These are phyloP conservation scores for Macrosiphum euphorbiae DNA, from an alignment of 2,888 invertebrate genomes.

Conservation along the genomic window DNA sequence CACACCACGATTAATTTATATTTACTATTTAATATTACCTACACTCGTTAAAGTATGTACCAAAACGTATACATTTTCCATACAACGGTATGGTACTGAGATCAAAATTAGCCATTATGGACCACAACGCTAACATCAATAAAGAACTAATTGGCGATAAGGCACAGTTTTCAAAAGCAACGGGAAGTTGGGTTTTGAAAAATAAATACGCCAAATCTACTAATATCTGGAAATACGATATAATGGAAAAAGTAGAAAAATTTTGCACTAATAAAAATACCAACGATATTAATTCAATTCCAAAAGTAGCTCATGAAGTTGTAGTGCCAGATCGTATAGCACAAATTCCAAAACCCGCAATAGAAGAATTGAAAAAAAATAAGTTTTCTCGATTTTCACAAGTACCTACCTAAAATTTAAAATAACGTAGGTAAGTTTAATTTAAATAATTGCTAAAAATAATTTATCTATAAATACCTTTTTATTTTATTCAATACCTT, in stretches of 20 bases:
- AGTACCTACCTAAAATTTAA: conserved; percentile 11
- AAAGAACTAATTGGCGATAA: conserved; percentile 27
- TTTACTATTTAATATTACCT: no score
- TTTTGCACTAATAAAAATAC: conserved; percentile 18
- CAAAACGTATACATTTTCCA: conserved; percentile 58
- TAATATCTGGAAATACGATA: conserved; percentile 22
- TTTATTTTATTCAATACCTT: conserved; percentile 32
- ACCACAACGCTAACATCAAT: conserved; percentile 46
- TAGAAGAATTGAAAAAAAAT: conserved; percentile 21
- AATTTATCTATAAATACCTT: conserved; percentile 7
- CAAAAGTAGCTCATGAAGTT: neutral
- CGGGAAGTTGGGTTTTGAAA: conserved; percentile 29
- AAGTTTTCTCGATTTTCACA: conserved; percentile 41
- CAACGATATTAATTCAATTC: conserved; percentile 21
- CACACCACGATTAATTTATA: no score
- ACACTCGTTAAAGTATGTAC: conserved; percentile 57
- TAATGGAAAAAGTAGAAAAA: conserved; percentile 22
- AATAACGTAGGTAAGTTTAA: no score
- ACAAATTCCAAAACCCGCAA: neutral
- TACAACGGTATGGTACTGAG: conserved; percentile 43
- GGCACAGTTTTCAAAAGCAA: conserved; percentile 35
- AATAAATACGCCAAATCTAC: neutral
- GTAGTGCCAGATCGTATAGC: conserved; percentile 15
- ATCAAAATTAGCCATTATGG: conserved; percentile 57
- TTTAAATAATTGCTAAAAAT: conserved; percentile 15